phyloP scores from a whole-genome alignment of 2,113 vertebrate genomes.

The Zonotrichia leucophrys region DNA sequence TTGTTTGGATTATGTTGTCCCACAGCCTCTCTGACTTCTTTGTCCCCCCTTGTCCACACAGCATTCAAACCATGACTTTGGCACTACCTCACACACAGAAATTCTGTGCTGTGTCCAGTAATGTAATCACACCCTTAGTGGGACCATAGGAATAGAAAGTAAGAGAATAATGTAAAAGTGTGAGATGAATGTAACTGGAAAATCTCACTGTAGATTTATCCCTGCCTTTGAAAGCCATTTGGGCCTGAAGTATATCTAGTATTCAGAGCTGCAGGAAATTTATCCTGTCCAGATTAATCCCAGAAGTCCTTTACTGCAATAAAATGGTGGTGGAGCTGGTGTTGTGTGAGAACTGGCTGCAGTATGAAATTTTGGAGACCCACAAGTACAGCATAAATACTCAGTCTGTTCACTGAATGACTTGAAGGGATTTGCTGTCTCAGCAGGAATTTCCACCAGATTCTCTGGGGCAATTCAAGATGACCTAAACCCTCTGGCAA shows the following conservation, averaged over 20 bases:
- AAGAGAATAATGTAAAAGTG: not conserved
- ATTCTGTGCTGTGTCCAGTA: not conserved
- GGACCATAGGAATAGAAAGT: not conserved
- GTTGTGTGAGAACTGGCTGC: not conserved
- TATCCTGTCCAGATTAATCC: not conserved
- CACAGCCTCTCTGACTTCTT: not conserved
- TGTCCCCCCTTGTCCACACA: not conserved
- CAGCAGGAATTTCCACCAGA: not conserved
- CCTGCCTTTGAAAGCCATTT: not conserved
- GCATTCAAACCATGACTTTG: not conserved
- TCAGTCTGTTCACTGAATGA: not conserved
- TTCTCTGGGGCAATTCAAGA: not conserved
- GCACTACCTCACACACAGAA: not conserved
- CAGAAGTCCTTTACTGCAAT: not conserved
- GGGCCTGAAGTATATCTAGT: not conserved
- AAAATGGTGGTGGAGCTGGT: not conserved
- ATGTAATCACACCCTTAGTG: not conserved
- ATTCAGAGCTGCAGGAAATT: not conserved
- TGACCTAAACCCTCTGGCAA: not conserved
- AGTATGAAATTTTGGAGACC: not conserved
- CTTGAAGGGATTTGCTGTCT: not conserved
- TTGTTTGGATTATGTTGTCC: not conserved
- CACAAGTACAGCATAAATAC: not conserved
- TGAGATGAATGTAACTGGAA: not conserved
- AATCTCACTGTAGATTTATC: not conserved